Evolutionary conservation across 2,113 vertebrate species (phyloP), one percentile per base, ranked within the genome.

Genomic region (Ictalurus furcatus): DNA sequence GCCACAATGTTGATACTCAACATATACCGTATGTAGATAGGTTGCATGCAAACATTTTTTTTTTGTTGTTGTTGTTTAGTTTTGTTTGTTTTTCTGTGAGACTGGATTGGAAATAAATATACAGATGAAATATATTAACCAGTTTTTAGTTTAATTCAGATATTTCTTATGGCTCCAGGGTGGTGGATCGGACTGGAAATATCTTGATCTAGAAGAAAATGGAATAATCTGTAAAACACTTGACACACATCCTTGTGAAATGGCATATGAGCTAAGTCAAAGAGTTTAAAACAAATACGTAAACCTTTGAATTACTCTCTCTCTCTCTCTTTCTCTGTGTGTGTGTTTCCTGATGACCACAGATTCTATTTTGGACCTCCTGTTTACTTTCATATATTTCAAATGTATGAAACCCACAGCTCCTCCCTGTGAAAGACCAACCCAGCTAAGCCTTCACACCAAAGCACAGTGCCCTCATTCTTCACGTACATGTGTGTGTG

Each of bases 391-490:
- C 90, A 92, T 88, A 88, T 88, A 95, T 96, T 94, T 92, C 90
- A 94, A 89, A 92, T 85, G 84, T 67, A 94, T 92, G 91, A 92
- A 87, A 80, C 87, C 86, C 90, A 86, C 91, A 89, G 90, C 90
- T 93, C 91, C 94, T 95, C 94, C 94, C 93, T 91, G 63, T 93
- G 90, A 92, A 88, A 87, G 95, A 93, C 91, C 95, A 92, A 90
- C 94, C 93, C 94, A 52, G 93, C 91, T 94, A 89, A 84, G 93
- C 93, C 91, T 80, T 92, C 94, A 85, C 78, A 85, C 90, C 28
- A n/a, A 92, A 92, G 92, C 94, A 95, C 95, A 96, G 94, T 92
- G 91, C 88, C 90, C 93, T 90, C 93, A 95, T 96, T 96, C 94
- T 95, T 95, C 90, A 90, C 90, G 90, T 40, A 91, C 78, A 69